A percentile compares a stretch with the other conserved stretches of the same genome.
Conservation (phyloP, 1,140 invertebrate genomes). For the Bombus affinis region DNA sequence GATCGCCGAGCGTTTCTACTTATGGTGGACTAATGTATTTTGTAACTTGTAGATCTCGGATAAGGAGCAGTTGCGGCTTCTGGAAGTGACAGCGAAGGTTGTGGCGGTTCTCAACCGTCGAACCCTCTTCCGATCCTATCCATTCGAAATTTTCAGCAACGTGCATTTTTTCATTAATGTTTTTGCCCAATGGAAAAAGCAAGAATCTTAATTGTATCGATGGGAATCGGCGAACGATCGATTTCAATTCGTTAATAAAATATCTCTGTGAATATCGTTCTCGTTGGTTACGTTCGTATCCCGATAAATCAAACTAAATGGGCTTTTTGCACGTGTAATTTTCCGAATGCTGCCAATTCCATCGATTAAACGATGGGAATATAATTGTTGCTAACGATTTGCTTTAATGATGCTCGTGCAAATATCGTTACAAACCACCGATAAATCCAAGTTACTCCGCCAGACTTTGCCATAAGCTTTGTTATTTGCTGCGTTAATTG, state of each 20-base stretch:
- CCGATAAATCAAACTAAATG: neutral
- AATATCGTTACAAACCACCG: neutral
- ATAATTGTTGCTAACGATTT: neutral
- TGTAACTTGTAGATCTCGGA: slow-evolving; percentile 48
- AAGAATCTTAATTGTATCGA: neutral
- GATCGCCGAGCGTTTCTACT: slow-evolving; percentile 38
- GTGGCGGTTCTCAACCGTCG: slow-evolving; percentile 31
- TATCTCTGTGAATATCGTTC: neutral
- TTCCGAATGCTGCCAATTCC: neutral
- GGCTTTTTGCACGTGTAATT: neutral
- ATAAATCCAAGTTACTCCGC: neutral
- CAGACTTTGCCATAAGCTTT: neutral
- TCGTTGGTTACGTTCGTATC: neutral
- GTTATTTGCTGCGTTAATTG: neutral
- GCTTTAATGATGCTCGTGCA: neutral
- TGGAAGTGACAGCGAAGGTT: slow-evolving; percentile 19
- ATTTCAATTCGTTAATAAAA: neutral
- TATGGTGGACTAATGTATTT: slow-evolving; percentile 43
- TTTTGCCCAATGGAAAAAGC: neutral
- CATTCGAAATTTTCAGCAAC: no score
- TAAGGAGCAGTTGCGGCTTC: slow-evolving; percentile 46
- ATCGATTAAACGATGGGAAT: neutral
- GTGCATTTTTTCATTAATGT: neutral
- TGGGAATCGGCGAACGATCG: neutral
- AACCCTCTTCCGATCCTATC: neutral